Evolutionary conservation across 2,113 vertebrate species (phyloP).

Genomic region (Thoracochromis brauschi): DNA sequence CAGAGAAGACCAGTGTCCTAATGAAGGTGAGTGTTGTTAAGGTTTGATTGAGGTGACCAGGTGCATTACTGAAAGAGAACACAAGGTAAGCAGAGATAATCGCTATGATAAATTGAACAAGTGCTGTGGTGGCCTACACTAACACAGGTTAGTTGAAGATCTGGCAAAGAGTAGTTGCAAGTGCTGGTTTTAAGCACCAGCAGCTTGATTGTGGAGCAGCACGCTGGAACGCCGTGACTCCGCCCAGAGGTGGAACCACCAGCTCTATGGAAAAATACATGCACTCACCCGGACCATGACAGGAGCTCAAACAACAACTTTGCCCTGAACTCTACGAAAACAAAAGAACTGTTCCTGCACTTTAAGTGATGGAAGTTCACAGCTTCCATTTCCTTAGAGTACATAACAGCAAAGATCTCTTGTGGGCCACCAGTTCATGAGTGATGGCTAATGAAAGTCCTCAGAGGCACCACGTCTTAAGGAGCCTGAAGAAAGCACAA

Average conservation of each 20-base stretch:
- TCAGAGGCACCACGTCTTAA: not conserved
- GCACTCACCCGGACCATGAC: not conserved
- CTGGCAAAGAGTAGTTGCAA: accelerated
- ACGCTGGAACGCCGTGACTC: not conserved
- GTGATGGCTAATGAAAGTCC: not conserved
- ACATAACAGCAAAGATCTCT: not conserved
- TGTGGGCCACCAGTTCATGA: not conserved
- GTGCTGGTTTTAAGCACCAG: not conserved
- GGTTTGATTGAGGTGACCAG: not conserved
- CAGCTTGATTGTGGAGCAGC: not conserved
- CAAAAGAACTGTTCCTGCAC: not conserved
- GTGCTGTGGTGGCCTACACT: accelerated
- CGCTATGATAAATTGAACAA: not conserved
- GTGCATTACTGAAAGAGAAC: not conserved
- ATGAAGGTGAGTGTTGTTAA: not conserved
- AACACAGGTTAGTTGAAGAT: not conserved
- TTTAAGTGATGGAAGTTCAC: not conserved
- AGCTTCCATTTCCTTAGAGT: not conserved
- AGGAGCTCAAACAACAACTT: not conserved
- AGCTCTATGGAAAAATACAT: not conserved
- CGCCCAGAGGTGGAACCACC: not conserved
- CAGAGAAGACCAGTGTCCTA: not conserved
- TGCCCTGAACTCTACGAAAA: accelerated
- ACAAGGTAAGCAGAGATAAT: not conserved
- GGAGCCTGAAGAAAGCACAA: not conserved